Evolutionary conservation across 2,888 invertebrate genomes (phyloP).

Genomic region (Plebejus argus): DNA sequence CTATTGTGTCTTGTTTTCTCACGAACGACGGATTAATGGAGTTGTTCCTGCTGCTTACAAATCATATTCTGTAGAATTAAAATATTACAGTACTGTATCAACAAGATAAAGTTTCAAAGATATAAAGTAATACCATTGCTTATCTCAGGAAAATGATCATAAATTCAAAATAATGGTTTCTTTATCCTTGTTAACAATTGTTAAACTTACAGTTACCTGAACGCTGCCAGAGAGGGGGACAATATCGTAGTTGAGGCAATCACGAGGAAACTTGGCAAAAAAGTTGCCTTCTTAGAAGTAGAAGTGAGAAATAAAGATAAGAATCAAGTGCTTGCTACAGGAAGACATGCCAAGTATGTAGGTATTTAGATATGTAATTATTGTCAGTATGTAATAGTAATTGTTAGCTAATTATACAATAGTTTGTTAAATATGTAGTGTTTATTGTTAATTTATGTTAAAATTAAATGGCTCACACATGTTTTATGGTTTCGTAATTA

Average conservation of each 20-base stretch:
- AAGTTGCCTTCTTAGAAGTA: slow-evolving; percentile 90
- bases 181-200: not conserved
- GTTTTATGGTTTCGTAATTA: not conserved
- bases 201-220: slow-evolving; percentile 83
- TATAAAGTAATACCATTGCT: too few species aligned
- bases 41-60: not conserved
- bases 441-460: slow-evolving; percentile 16
- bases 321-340: slow-evolving; percentile 88
- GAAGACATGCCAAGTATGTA: slow-evolving; percentile 90
- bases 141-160: too few species aligned
- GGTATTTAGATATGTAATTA: slow-evolving; percentile 47
- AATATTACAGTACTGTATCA: too few species aligned
- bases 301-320: slow-evolving; percentile 88
- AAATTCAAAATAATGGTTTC: too few species aligned
- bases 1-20: too few species aligned
- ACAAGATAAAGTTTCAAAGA: too few species aligned
- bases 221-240: slow-evolving; percentile 89
- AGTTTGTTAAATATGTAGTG: slow-evolving; percentile 21
- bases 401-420: slow-evolving; percentile 20
- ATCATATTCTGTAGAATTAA: too few species aligned
- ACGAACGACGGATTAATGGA: too few species aligned
- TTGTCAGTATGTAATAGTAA: not conserved
- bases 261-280: slow-evolving; percentile 88
- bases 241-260: slow-evolving; percentile 88
- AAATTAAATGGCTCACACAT: slow-evolving; percentile 4